Evolutionary conservation across 2,888 invertebrate genomes (phyloP).

Genomic region (Diloba caeruleocephala): DNA sequence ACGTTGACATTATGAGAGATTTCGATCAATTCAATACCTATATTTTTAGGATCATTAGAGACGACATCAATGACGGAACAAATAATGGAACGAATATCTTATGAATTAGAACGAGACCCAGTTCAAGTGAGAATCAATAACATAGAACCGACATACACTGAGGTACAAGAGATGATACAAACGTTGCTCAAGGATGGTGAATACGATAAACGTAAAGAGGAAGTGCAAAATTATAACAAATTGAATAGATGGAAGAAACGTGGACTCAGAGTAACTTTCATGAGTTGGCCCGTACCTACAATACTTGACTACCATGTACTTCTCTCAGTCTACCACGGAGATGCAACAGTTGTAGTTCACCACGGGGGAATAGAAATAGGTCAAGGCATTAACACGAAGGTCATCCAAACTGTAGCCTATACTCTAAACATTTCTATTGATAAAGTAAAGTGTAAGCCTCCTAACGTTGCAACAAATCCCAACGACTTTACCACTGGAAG

Average conservation of each 20-base stretch:
- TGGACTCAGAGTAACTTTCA: slow-evolving; percentile 91
- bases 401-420: slow-evolving; percentile 91
- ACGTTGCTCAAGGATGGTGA: slow-evolving; percentile 75
- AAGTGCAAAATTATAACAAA: slow-evolving; percentile 90
- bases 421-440: slow-evolving; percentile 91
- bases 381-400: slow-evolving; percentile 93
- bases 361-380: slow-evolving; percentile 94
- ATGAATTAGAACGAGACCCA: slow-evolving; percentile 87
- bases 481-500: slow-evolving; percentile 91
- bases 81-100: slow-evolving; percentile 91
- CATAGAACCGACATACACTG: slow-evolving; percentile 78
- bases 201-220: slow-evolving; percentile 86
- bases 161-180: slow-evolving; percentile 67
- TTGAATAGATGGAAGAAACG: slow-evolving; percentile 94
- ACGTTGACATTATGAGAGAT: too few relatives aligned
- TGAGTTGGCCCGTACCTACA: slow-evolving; percentile 90
- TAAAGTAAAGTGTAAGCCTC: slow-evolving; percentile 91
- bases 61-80: slow-evolving; percentile 90
- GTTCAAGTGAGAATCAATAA: slow-evolving; percentile 81
- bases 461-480: slow-evolving; percentile 89
- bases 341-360: slow-evolving; percentile 92
- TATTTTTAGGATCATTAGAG: slow-evolving; percentile 89
- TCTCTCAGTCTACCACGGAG: slow-evolving; percentile 91
- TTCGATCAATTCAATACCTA: not conserved
- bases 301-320: slow-evolving; percentile 88